Percentiles rank a stretch among this genome's conserved stretches.
Conservation (phyloP, 2,888 invertebrate species). For the Cheiracanthium punctorium region DNA sequence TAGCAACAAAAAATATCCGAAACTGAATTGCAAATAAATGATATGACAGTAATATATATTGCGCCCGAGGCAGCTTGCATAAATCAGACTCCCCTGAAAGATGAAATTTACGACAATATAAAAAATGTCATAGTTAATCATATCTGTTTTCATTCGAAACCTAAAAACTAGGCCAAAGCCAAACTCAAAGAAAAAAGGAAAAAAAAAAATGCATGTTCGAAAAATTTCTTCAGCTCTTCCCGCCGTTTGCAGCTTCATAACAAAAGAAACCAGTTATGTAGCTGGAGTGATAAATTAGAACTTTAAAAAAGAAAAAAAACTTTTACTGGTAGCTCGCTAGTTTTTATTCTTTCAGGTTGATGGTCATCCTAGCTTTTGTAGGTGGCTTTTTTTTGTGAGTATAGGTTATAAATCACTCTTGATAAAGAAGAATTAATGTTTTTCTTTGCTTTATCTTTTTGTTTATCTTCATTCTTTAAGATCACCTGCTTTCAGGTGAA, state of each 20-base stretch:
- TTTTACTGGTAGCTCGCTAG: conserved; percentile 3
- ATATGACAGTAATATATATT: conserved; percentile 57
- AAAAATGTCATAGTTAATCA: conserved; percentile 44
- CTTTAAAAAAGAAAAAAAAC: no score
- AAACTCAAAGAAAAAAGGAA: not conserved
- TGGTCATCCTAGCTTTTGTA: conserved; percentile 5
- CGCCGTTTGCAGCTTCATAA: not conserved
- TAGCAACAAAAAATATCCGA: conserved; percentile 17
- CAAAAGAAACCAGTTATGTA: conserved; percentile 13
- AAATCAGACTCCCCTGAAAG: conserved; percentile 26
- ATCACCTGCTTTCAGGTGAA: no score
- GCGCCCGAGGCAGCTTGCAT: conserved; percentile 29
- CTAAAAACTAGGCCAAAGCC: conserved; percentile 40
- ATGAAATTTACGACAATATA: conserved; percentile 24
- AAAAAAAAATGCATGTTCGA: not conserved
- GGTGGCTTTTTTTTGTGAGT: not conserved
- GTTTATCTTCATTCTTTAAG: no score
- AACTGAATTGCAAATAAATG: conserved; percentile 43
- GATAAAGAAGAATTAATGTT: not conserved
- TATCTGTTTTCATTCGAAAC: conserved; percentile 25
- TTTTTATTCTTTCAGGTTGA: conserved; percentile 3
- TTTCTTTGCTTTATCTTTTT: not conserved
- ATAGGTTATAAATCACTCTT: conserved; percentile 3
- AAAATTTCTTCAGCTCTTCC: not conserved
- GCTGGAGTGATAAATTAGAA: conserved; percentile 5